A percentile compares a stretch with the other conserved stretches of the same genome.
Evolutionary conservation across 2,113 vertebrate species (phyloP).

Genomic region (Marmota flaviventris): DNA sequence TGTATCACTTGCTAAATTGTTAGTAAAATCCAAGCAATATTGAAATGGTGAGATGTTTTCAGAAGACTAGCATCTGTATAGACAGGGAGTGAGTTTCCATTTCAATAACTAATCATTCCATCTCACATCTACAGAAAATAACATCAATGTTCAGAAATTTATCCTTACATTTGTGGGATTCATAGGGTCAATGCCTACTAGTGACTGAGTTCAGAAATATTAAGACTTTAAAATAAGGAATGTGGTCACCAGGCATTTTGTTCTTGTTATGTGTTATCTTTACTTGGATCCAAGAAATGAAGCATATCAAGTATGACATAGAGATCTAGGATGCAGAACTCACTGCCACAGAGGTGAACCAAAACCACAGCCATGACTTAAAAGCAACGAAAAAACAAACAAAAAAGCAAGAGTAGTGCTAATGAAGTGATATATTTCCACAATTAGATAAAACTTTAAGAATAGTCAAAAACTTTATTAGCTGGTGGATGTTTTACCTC

Average conservation of each 20-base stretch:
- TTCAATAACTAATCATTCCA: not conserved
- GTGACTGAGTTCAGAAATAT: not conserved
- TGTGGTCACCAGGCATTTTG: not conserved
- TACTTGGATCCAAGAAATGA: not conserved
- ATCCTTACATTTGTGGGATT: not conserved
- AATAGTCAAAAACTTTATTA: not conserved
- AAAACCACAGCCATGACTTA: not conserved
- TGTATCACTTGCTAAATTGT: not conserved
- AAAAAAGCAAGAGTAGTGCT: not conserved
- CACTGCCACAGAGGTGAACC: not conserved
- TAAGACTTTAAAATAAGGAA: not conserved
- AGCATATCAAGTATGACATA: not conserved
- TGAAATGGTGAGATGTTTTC: not conserved
- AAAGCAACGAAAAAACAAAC: not conserved
- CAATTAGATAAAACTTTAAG: not conserved
- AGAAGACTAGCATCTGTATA: not conserved
- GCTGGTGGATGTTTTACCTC: not conserved
- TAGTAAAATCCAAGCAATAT: not conserved
- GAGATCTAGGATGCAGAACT: not conserved
- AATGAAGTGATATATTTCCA: not conserved
- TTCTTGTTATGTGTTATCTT: not conserved
- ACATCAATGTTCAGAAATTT: not conserved
- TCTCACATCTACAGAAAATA: not conserved
- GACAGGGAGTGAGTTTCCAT: not conserved
- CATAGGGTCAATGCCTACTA: not conserved